A percentile compares a stretch with the other conserved stretches of the same genome.
phyloP scores from a whole-genome alignment of 2,888 invertebrate species.

The Drosophila rubida region DNA sequence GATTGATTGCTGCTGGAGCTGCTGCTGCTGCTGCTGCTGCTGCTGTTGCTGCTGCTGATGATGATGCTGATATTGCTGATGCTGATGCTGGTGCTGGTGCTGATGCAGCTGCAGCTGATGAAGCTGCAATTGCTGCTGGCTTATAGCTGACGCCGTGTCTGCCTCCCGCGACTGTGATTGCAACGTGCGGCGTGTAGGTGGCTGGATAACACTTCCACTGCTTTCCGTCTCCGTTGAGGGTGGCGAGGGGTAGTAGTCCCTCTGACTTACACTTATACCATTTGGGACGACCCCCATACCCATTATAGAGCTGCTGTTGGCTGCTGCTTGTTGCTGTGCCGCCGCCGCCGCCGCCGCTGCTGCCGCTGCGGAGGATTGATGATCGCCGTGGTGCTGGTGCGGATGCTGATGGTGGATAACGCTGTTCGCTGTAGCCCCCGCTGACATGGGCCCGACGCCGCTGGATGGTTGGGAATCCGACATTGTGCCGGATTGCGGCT shows the following conservation, averaged over 20 bases:
- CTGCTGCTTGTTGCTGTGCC: constrained; percentile 55
- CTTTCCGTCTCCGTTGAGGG: constrained; percentile 86
- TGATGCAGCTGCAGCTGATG: constrained; percentile 83
- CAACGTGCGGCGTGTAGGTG: constrained; percentile 77
- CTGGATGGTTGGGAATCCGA: constrained; percentile 86
- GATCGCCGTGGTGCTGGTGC: constrained; percentile 84
- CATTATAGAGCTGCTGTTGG: constrained; percentile 79
- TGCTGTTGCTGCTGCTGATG: constrained; percentile 61
- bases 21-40: constrained; percentile 77
- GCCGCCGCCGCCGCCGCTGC: constrained; percentile 69
- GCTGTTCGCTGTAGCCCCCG: constrained; percentile 86
- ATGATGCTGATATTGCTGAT: constrained; percentile 74
- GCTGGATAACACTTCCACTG: constrained; percentile 86
- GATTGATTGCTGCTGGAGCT: constrained; percentile 82
- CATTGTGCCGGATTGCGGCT: constrained; percentile 84
- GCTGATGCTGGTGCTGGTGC: constrained; percentile 66
- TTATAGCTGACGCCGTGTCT: constrained; percentile 66
- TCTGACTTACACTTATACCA: constrained; percentile 86
- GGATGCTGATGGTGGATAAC: constrained; percentile 86
- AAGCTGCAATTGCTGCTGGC: constrained; percentile 79
- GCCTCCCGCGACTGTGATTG: constrained; percentile 67
- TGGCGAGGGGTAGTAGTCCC: constrained; percentile 85
- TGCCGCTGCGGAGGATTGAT: constrained; percentile 82
- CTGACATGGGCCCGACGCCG: constrained; percentile 86
- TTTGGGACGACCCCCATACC: constrained; percentile 83